Evolutionary conservation across 2,888 invertebrate genomes (phyloP).

Genomic region (Perithous albicinctus): DNA sequence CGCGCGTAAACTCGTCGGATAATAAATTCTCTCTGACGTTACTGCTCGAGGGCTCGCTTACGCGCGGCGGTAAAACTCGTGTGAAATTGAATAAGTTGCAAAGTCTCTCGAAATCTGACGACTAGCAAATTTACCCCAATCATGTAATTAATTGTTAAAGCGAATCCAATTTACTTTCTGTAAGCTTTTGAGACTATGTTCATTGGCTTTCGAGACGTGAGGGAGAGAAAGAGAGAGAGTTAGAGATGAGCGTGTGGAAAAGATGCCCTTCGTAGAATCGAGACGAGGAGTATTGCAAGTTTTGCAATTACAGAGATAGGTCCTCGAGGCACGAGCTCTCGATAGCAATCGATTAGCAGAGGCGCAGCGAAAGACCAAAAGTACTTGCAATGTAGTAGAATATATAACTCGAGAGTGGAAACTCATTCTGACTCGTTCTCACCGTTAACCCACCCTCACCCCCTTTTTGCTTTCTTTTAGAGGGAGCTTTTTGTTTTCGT

Average conservation of each 20-base stretch:
- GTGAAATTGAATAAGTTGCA: slow-evolving; percentile 47
- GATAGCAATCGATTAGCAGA: slow-evolving; percentile 56
- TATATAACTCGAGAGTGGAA: slow-evolving; percentile 22
- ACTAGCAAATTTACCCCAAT: slow-evolving; percentile 38
- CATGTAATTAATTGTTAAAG: slow-evolving; percentile 43
- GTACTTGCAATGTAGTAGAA: background rate
- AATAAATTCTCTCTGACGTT: background rate
- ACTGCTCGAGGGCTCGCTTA: too few species aligned
- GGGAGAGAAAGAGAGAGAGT: too few species aligned
- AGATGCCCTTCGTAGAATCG: slow-evolving; percentile 49
- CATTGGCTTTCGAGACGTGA: slow-evolving; percentile 7
- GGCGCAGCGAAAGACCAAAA: slow-evolving; percentile 38
- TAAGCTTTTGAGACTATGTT: slow-evolving; percentile 9
- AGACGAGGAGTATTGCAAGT: slow-evolving; percentile 52
- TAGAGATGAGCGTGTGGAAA: too few species aligned
- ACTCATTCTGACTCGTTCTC: slow-evolving; percentile 25
- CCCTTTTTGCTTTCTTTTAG: background rate
- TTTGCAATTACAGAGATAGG: slow-evolving; percentile 58
- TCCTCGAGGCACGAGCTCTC: slow-evolving; percentile 61
- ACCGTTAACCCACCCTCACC: background rate
- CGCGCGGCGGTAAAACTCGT: background rate
- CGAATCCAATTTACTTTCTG: slow-evolving; percentile 48
- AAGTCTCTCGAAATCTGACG: slow-evolving; percentile 32
- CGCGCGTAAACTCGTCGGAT: slow-evolving; percentile 1
- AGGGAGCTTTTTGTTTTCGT: too few species aligned